Evolutionary conservation across 2,797 vertebrate genomes (phyloP), one percentile per base, ranked within the genome.

Genomic region (Myripristis jacobus): DNA sequence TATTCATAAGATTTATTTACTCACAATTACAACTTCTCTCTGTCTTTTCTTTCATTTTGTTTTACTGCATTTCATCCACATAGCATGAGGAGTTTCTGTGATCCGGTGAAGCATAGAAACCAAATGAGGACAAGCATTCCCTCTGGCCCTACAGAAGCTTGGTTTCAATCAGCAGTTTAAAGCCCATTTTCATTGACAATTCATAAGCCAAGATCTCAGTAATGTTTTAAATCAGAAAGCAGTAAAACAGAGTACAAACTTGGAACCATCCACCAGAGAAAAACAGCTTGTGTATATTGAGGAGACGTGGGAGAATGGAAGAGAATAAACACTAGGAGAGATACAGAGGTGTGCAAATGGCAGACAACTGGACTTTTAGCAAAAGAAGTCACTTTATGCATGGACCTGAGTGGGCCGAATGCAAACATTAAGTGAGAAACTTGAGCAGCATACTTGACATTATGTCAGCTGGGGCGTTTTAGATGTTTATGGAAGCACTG

Each of bases 91-190:
- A 25, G n/a, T 38, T 66, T 59, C 36, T 81, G 70, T 74, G 55
- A 79, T 53, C 61, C 51, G 50, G 53, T 61, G 55, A 73, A 27
- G 29, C 31, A 9, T 41, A 47, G 11, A 48, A 50, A 47, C 18
- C 34, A 66, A 69, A 61, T 11, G 2, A 69, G 55, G 52, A 24
- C 59, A 58, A 70, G 74, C 31, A 16, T 46, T 1, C 52, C 43
- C 4, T 19, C 34, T 3, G 43, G 36, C 13, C 18, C 50, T 5
- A 44, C 65, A 69, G 81, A 31, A 83, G 85, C 66, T 78, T 70
- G 76, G 70, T 75, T 83, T 70, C 66, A 75, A 70, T 84, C 75
- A 68, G 50, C 62, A 27, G 53, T 53, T 64, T 31, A 68, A 57
- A 60, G 8, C 13, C 27, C 57, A 8, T 19, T 77, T 75, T 65